Percentiles rank a stretch among this genome's conserved stretches.
Evolutionary conservation across 2,113 vertebrate genomes (phyloP).

Genomic region (Herpailurus yagouaroundi): DNA sequence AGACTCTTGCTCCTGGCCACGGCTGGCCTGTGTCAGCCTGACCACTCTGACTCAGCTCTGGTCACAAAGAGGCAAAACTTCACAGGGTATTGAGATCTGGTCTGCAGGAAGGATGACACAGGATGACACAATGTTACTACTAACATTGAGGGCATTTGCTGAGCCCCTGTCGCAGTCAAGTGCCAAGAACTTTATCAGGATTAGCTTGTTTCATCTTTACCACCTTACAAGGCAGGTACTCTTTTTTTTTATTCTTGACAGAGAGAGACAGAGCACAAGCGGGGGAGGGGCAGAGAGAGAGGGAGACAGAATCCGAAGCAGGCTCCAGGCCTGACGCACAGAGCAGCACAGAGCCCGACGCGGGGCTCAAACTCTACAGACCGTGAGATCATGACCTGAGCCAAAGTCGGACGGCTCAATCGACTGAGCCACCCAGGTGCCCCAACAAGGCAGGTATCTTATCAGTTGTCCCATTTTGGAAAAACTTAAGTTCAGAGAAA

Average conservation of each 20-base stretch:
- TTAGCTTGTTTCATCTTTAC: background rate
- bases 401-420: too few relatives aligned
- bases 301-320: too few relatives aligned
- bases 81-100: background rate
- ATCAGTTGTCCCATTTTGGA: slow-evolving; percentile 8
- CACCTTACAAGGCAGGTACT: background rate
- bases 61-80: background rate
- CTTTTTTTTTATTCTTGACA: too few relatives aligned
- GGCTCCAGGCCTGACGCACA: too few relatives aligned
- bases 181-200: background rate
- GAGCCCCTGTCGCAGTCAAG: background rate
- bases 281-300: too few relatives aligned
- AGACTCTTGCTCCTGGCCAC: background rate
- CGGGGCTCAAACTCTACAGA: too few relatives aligned
- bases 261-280: too few relatives aligned
- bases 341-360: too few relatives aligned
- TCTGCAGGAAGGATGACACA: background rate
- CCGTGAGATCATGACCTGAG: too few relatives aligned
- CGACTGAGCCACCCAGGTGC: too few relatives aligned
- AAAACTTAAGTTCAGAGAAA: slow-evolving; percentile 9
- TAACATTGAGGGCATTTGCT: background rate
- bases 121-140: background rate
- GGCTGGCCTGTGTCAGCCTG: background rate
- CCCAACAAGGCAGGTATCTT: background rate
- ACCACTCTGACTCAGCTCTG: background rate